These are phyloP conservation scores for Coendou prehensilis DNA, from an alignment of 2,797 vertebrate genomes.

Conservation along the genomic window DNA sequence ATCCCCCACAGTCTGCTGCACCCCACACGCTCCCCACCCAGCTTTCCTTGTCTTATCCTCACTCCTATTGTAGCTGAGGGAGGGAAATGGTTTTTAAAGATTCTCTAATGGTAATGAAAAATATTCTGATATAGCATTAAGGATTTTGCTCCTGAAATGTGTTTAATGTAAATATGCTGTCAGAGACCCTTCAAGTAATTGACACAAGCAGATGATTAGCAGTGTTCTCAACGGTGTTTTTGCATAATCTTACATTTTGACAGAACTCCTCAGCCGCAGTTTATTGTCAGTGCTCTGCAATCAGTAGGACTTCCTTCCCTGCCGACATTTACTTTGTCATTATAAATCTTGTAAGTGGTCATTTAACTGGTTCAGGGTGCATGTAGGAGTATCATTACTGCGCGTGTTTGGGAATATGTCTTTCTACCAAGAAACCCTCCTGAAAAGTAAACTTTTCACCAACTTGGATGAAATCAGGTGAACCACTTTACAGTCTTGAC, in stretches of 20 bases:
- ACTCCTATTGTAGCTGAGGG: constrained; percentile 71
- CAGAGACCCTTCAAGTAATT: constrained; percentile 96
- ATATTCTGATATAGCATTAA: constrained; percentile 89
- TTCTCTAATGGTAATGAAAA: constrained; percentile 88
- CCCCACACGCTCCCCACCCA: not conserved
- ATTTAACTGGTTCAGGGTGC: constrained; percentile 88
- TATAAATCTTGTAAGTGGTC: constrained; percentile 91
- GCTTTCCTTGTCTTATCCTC: constrained; percentile 61
- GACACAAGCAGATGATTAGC: constrained; percentile 97
- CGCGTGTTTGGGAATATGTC: constrained; percentile 75
- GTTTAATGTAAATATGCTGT: constrained; percentile 96
- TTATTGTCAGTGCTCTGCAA: constrained; percentile 90
- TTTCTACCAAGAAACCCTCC: constrained; percentile 78
- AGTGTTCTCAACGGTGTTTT: constrained; percentile 93
- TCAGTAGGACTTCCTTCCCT: constrained; percentile 87
- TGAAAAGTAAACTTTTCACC: constrained; percentile 83
- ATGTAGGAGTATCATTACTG: constrained; percentile 79
- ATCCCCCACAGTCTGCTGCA: not conserved
- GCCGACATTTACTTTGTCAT: constrained; percentile 90
- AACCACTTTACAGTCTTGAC: not conserved
- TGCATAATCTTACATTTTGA: constrained; percentile 94
- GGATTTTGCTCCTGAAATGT: constrained; percentile 90
- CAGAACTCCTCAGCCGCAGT: constrained; percentile 89
- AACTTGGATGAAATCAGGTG: constrained; percentile 50
- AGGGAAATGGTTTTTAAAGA: constrained; percentile 82